A percentile compares a stretch with the other conserved stretches of the same genome.
Evolutionary conservation across 1,140 invertebrate species (phyloP).

Genomic region (Aphelenchoides avenae): DNA sequence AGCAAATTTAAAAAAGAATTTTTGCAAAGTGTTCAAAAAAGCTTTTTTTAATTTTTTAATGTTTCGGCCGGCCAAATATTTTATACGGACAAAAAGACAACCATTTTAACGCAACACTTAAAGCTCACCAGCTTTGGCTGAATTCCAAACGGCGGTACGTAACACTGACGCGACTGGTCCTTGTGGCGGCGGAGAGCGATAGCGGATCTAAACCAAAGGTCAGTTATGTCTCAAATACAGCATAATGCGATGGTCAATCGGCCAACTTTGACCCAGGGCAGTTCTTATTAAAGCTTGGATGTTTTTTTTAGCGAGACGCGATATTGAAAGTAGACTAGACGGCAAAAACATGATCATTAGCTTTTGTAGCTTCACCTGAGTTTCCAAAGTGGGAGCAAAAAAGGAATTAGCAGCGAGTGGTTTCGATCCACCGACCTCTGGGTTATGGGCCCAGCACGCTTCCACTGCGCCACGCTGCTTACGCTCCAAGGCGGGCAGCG

Average conservation of each 20-base stretch:
- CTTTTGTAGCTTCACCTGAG: too few species aligned
- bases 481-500: too few species aligned
- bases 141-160: conserved; percentile 42
- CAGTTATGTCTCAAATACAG: too few species aligned
- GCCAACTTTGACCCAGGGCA: too few species aligned
- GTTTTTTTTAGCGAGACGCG: too few species aligned
- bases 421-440: conserved; percentile 92
- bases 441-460: conserved; percentile 95
- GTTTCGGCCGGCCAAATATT: background rate
- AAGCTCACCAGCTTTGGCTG: conserved; percentile 26
- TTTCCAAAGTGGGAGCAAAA: too few species aligned
- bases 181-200: conserved; percentile 43
- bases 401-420: conserved; percentile 86
- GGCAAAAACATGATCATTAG: too few species aligned
- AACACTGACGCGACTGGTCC: conserved; percentile 43
- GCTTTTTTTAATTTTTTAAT: background rate
- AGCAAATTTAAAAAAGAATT: conserved; percentile 7
- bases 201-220: conserved; percentile 39
- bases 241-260: too few species aligned
- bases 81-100: background rate
- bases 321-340: too few species aligned
- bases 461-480: conserved; percentile 92
- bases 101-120: background rate
- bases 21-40: background rate
- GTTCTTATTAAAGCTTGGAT: too few species aligned